These are phyloP conservation scores for Patagioenas fasciata DNA, from an alignment of 2,113 vertebrate species.

Conservation along the genomic window DNA sequence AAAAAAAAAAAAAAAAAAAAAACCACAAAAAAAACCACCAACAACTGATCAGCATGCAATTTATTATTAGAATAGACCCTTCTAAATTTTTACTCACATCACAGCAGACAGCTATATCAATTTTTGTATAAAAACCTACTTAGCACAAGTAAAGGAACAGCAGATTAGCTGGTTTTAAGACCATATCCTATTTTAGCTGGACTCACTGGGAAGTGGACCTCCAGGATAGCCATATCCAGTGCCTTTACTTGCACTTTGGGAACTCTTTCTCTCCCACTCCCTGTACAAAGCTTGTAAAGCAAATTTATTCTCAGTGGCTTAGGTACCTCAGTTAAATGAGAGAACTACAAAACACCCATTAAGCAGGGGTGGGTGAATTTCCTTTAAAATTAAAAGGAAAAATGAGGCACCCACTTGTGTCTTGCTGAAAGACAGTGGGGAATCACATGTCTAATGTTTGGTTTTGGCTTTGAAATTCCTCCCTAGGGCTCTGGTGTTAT, in stretches of 20 bases:
- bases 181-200: neutral
- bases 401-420: neutral
- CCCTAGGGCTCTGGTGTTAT: neutral
- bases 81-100: conserved; percentile 9
- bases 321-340: neutral
- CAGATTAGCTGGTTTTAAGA: neutral
- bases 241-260: neutral
- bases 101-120: neutral
- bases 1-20: neutral
- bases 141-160: neutral
- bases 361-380: neutral
- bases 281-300: neutral
- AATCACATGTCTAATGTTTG: neutral
- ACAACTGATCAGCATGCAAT: neutral
- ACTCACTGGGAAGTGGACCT: neutral
- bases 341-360: neutral
- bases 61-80: conserved; percentile 54
- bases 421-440: neutral
- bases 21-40: too few species aligned
- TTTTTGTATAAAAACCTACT: conserved; percentile 26
- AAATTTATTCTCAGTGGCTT: neutral
- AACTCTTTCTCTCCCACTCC: neutral
- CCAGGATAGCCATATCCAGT: neutral
- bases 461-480: neutral
- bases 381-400: neutral